These are phyloP conservation scores for Oopsacas minuta DNA, from an alignment of 37 sponge, comb jelly and placozoan species.

Conservation along the genomic window DNA sequence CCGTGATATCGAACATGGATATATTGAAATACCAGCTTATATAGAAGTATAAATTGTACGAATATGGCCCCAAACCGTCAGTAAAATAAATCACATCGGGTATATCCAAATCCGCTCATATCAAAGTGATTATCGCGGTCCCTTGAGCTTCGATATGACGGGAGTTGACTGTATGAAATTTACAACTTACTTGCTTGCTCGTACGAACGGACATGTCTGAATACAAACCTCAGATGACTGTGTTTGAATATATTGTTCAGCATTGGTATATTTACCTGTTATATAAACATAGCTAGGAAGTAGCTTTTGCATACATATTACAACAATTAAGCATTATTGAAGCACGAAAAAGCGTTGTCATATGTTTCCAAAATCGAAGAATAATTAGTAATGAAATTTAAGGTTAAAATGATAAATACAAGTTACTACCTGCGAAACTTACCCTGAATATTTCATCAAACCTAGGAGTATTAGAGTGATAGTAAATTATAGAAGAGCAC, in stretches of 20 bases:
- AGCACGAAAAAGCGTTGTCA: no score
- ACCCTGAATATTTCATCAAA: slow-evolving; percentile 65
- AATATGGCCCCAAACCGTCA: no score
- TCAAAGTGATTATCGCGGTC: no score
- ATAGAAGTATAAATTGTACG: no score
- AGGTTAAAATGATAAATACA: not conserved
- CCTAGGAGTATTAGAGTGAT: slow-evolving; percentile 59
- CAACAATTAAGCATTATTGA: not conserved
- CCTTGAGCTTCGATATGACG: no score
- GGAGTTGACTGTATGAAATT: no score
- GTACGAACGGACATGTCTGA: slow-evolving; percentile 41
- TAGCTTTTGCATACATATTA: not conserved
- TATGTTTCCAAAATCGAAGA: no score
- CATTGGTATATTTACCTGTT: not conserved
- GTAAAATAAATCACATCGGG: no score
- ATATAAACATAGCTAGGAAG: not conserved
- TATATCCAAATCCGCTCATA: no score
- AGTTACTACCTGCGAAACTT: not conserved
- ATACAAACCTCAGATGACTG: slow-evolving; percentile 42
- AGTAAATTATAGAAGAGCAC: slow-evolving; percentile 50
- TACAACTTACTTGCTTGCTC: not conserved
- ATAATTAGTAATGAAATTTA: no score
- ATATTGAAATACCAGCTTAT: no score
- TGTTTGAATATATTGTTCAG: slow-evolving; percentile 3
- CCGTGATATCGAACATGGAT: no score